These are phyloP conservation scores for Tragelaphus scriptus DNA, from an alignment of 2,113 vertebrate genomes.

Conservation along the genomic window DNA sequence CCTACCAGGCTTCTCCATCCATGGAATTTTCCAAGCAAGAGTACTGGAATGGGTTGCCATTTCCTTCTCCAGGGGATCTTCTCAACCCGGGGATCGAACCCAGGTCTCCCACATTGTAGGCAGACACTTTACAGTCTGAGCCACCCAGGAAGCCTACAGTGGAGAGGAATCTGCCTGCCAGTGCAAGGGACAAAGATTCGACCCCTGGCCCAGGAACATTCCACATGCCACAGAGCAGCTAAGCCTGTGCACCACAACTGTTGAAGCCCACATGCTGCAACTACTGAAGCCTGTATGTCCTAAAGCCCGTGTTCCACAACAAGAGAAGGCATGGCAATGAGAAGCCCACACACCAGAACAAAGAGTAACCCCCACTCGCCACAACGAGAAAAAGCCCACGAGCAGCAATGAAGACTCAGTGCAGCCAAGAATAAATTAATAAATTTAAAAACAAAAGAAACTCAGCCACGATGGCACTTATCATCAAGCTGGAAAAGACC, in stretches of 20 bases:
- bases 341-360: neutral
- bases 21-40: neutral
- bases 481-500: neutral
- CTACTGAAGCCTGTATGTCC: neutral
- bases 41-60: neutral
- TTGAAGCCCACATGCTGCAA: neutral
- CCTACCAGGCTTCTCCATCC: neutral
- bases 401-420: neutral
- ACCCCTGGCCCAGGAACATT: neutral
- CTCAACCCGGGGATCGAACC: fast-evolving
- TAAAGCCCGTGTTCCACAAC: neutral
- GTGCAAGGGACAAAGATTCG: neutral
- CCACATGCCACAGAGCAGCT: neutral
- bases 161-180: neutral
- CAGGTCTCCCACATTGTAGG: neutral
- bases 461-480: fast-evolving
- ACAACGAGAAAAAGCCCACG: neutral
- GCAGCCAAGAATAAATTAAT: neutral
- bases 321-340: neutral
- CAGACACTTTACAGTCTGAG: neutral
- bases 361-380: neutral
- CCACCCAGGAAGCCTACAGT: neutral
- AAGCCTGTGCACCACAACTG: neutral
- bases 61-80: neutral
- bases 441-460: neutral